A percentile compares a stretch with the other conserved stretches of the same genome.
Evolutionary conservation across 1,140 invertebrate genomes (phyloP).

Genomic region (Dreissena polymorpha): DNA sequence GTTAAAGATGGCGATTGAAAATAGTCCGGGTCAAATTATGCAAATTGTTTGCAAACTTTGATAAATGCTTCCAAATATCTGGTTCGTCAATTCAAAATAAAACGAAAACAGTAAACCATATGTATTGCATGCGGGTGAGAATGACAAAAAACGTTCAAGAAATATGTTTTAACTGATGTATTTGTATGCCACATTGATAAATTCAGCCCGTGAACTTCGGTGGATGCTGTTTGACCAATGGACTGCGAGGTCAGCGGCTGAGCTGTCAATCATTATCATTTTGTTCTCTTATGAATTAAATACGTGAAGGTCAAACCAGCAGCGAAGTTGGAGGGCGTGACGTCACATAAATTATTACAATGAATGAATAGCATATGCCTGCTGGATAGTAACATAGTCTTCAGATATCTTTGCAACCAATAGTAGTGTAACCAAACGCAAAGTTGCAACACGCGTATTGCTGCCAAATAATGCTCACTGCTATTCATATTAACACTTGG

Average conservation of each 20-base stretch:
- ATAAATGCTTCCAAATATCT: neutral
- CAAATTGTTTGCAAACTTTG: slow-evolving; percentile 17
- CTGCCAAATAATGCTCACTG: too few species aligned
- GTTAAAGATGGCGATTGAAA: slow-evolving; percentile 50
- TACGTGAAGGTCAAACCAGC: slow-evolving; percentile 27
- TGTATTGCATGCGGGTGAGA: neutral
- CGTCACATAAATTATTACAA: slow-evolving; percentile 54
- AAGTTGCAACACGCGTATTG: too few species aligned
- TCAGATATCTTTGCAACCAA: too few species aligned
- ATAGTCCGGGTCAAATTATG: slow-evolving; percentile 49
- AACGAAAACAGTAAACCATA: neutral
- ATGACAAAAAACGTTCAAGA: neutral
- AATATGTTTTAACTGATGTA: neutral
- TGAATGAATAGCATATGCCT: too few species aligned
- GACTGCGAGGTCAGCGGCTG: slow-evolving; percentile 29
- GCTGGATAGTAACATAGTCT: too few species aligned
- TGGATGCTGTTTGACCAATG: slow-evolving; percentile 47
- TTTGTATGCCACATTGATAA: slow-evolving; percentile 41
- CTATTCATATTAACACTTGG: too few species aligned
- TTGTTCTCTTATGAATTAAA: slow-evolving; percentile 49
- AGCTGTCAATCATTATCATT: slow-evolving; percentile 44
- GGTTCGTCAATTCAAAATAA: neutral
- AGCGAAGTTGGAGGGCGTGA: slow-evolving; percentile 38
- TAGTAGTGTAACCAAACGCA: too few species aligned
- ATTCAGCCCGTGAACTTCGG: slow-evolving; percentile 53